Percentiles rank a stretch among this genome's conserved stretches.
These are phyloP conservation scores for Lobophora halterata DNA, from an alignment of 2,888 invertebrate genomes.

Conservation along the genomic window DNA sequence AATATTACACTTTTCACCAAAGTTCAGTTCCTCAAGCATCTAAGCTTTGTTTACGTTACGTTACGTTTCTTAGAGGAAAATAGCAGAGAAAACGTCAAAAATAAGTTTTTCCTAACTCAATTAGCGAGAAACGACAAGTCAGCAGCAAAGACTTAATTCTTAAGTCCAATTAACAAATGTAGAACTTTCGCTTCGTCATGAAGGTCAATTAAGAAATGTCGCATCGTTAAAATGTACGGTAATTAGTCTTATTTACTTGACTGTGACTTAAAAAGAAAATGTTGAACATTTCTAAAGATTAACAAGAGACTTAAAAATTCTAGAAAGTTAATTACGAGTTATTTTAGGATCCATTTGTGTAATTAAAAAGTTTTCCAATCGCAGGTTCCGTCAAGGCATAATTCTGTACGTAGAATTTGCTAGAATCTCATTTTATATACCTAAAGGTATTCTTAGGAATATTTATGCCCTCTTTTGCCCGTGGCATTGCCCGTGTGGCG, in stretches of 20 bases:
- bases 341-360: no score
- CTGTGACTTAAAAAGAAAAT: conserved; percentile 10
- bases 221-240: conserved; percentile 42
- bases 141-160: conserved; percentile 45
- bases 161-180: conserved; percentile 59
- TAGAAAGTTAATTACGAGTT: neutral
- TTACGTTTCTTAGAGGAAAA: conserved; percentile 15
- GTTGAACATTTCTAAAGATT: no score
- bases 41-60: conserved; percentile 2
- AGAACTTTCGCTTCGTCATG: conserved; percentile 50
- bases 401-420: no score
- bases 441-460: no score
- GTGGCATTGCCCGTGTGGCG: no score
- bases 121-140: conserved; percentile 30
- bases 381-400: no score
- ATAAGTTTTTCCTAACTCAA: conserved; percentile 31
- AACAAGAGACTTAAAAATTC: no score
- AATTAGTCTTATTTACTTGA: conserved; percentile 52
- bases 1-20: no score
- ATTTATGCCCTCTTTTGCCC: no score
- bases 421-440: no score
- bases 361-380: no score
- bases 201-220: conserved; percentile 57
- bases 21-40: no score
- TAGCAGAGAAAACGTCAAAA: conserved; percentile 24